Base-by-base conservation (phyloP, 2,888 invertebrate genomes). In the Clunio marinus region DNA sequence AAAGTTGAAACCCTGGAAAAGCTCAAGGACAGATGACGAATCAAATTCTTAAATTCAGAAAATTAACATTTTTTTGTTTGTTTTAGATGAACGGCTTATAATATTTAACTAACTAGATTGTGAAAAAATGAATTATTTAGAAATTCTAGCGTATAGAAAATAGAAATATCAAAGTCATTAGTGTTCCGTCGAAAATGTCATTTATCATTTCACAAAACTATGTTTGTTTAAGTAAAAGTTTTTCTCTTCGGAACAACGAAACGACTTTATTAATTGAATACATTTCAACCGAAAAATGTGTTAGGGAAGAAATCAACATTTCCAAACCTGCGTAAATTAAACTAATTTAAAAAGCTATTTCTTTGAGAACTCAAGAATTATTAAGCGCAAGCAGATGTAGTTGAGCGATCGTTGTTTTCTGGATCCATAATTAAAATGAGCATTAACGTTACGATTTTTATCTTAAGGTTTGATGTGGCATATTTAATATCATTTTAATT, bases 101-200 rank as follows among this genome's bases (percentile, higher is more conserved):
- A n/a, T n/a, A n/a, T n/a, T n/a, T n/a, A n/a, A n/a, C n/a, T n/a
- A n/a, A n/a, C n/a, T n/a, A n/a, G n/a, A n/a, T n/a, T n/a, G n/a
- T n/a, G n/a, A n/a, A n/a, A n/a, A n/a, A n/a, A n/a, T n/a, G n/a
- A n/a, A n/a, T n/a, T n/a, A n/a, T n/a, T n/a, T n/a, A n/a, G n/a
- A n/a, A n/a, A n/a, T n/a, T 32, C 32, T 4, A 41, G n/a, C 41
- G 10, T n/a, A 41, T 10, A 2, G 2, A 13, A n/a, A 41, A 41
- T 41, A 41, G 41, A 41, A 41, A 41, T 41, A 41, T 41, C 41
- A 41, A 41, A 41, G 41, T 41, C 41, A 41, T 41, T 41, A 41
- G 41, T 15, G 41, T 15, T 41, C 32, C 2, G 10, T 41, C 41
- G 32, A 41, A 41, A n/a, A 10, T 15, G 2, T 41, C 41, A 41